Percentiles rank a stretch among this genome's conserved stretches.
Conservation (phyloP, 2,797 vertebrate genomes). For the Labeo calbasu region DNA sequence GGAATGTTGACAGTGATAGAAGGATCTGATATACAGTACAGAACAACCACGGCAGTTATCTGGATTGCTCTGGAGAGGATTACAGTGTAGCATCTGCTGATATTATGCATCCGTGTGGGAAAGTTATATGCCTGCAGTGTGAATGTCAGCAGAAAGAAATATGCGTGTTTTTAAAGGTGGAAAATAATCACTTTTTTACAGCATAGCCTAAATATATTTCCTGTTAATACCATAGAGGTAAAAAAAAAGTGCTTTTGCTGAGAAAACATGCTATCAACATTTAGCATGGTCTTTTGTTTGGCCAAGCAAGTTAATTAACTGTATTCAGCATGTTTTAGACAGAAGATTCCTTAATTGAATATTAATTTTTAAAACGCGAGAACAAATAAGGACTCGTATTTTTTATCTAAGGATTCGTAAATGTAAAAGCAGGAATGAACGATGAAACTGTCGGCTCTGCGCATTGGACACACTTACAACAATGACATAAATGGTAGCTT, state of each 20-base stretch:
- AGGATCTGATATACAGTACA: constrained; percentile 30
- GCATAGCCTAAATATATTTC: neutral
- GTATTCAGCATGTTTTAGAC: neutral
- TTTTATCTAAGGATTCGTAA: neutral
- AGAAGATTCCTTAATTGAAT: neutral
- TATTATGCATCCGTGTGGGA: constrained; percentile 19
- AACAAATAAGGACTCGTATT: neutral
- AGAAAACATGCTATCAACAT: neutral
- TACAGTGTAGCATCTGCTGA: constrained; percentile 44
- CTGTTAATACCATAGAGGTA: neutral
- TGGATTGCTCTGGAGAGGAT: constrained; percentile 50
- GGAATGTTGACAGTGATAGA: constrained; percentile 31
- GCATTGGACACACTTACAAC: neutral
- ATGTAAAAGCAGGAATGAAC: neutral
- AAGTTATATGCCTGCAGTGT: constrained; percentile 1
- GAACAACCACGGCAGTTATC: constrained; percentile 38
- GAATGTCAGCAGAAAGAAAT: constrained; percentile 42
- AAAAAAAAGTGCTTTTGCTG: neutral
- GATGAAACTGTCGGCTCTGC: neutral
- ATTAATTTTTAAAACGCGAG: neutral
- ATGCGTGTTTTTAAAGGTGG: neutral
- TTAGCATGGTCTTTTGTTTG: neutral
- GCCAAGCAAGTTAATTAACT: neutral
- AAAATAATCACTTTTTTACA: neutral
- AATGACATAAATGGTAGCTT: neutral